These are phyloP conservation scores for Heteromormyrus szaboi DNA, from an alignment of 2,797 vertebrate species.

Conservation along the genomic window DNA sequence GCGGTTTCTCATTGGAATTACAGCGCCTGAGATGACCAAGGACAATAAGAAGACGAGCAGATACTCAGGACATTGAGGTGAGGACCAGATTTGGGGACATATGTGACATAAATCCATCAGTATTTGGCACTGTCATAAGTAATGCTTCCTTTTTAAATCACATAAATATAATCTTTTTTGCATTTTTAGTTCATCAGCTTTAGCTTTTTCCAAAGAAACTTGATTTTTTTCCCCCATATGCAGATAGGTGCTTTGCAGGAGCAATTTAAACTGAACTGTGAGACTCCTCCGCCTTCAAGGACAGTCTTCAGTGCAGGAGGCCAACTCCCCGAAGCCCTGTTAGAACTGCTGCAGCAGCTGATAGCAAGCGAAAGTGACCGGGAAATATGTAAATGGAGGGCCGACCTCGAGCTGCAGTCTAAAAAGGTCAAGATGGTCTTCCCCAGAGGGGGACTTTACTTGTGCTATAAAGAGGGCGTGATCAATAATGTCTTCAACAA, in stretches of 20 bases:
- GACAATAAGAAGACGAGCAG: background rate
- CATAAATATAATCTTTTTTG: background rate
- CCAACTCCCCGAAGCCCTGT: background rate
- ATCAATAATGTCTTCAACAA: background rate
- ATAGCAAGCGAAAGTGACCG: background rate
- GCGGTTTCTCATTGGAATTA: constrained; percentile 39
- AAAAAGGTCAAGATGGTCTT: background rate
- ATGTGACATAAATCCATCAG: background rate
- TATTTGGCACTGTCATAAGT: background rate
- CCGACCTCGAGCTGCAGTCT: background rate
- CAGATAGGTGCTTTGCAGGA: background rate
- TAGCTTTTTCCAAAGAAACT: background rate
- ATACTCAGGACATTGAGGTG: background rate
- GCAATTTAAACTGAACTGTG: background rate
- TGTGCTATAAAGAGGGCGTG: background rate
- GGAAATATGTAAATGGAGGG: background rate
- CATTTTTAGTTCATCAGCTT: background rate
- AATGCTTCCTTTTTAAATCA: background rate
- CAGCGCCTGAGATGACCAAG: constrained; percentile 33
- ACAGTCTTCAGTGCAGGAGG: background rate
- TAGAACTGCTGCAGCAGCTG: background rate
- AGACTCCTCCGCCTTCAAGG: background rate
- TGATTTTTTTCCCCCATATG: background rate
- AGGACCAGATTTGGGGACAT: background rate
- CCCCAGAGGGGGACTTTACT: background rate